Evolutionary conservation across 1,140 invertebrate genomes (phyloP).

Genomic region (Rhopalosiphum padi): DNA sequence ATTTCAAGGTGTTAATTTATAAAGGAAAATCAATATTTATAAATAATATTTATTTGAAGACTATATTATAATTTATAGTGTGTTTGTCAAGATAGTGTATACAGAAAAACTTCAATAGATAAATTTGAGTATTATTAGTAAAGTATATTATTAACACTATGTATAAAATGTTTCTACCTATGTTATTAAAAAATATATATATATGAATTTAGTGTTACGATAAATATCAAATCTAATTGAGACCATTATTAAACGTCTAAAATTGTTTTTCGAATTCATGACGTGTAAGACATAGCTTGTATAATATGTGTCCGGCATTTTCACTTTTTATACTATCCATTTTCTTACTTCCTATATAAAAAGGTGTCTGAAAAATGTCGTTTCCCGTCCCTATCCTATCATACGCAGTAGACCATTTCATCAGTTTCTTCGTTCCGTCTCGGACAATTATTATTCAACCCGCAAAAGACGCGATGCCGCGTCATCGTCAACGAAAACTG

Average conservation of each 20-base stretch:
- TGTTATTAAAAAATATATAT: background rate
- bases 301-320: background rate
- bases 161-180: background rate
- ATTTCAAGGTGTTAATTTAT: background rate
- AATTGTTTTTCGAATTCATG: background rate
- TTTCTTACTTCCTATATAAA: background rate
- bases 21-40: background rate
- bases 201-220: background rate
- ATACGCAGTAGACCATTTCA: background rate
- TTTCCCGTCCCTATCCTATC: background rate
- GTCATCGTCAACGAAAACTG: background rate
- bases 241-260: background rate
- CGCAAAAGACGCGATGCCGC: background rate
- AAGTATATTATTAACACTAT: background rate
- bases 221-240: background rate
- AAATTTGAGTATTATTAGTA: background rate
- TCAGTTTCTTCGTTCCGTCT: background rate
- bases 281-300: background rate
- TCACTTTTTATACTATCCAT: background rate
- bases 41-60: background rate
- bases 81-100: background rate
- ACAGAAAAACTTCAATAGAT: background rate
- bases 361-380: background rate
- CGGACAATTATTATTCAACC: slow-evolving; percentile 9
- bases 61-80: background rate